Base-by-base conservation (phyloP, 2,888 invertebrate genomes). In the Caenorhabditis sp. region DNA sequence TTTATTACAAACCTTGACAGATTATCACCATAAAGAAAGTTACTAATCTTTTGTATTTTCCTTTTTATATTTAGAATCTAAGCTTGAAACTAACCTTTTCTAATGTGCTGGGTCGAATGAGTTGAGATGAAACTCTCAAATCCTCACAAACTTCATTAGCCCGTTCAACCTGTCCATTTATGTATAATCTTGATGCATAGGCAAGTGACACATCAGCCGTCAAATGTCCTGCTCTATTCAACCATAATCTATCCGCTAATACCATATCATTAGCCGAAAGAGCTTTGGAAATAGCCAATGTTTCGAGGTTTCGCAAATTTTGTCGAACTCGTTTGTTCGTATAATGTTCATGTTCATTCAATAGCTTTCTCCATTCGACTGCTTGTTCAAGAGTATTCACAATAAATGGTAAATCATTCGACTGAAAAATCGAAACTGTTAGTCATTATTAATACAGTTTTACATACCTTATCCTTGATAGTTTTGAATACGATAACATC, bases 81-180 rank as follows among this genome's bases (percentile, higher is more conserved):
- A 7, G 38, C 14, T 38, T 7, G 7, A 21, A 21, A 7, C 31
- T 38, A 4, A 61, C 50, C 23, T 70, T 75, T 50, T 70, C 75
- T 2, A 75, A 60, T 5, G 59, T 75, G 31, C 26, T 49, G 4
- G 67, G 61, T 43, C 66, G 61, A 26, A 75, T 75, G 5, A 59
- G 59, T 43, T 75, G 70, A 4, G 75, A 63, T 14, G 65, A 64
- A 27, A 14, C 25, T 56, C 75, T 59, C 56, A 75, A 53, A 26
- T 63, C 70, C 14, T 63, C 64, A 26, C 75, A 75, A 17, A 75
- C 75, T 62, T 75, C 64, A 59, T 75, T 65, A 8, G 75, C 75
- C 54, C 75, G 26, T 25, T 67, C 70, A 0, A 62, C 49, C 23
- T 75, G 20, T 43, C 65, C 67, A 26, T 70, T 59, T 21, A 75